Conservation (phyloP, 2,113 vertebrate genomes). For the Aegithalos caudatus region DNA sequence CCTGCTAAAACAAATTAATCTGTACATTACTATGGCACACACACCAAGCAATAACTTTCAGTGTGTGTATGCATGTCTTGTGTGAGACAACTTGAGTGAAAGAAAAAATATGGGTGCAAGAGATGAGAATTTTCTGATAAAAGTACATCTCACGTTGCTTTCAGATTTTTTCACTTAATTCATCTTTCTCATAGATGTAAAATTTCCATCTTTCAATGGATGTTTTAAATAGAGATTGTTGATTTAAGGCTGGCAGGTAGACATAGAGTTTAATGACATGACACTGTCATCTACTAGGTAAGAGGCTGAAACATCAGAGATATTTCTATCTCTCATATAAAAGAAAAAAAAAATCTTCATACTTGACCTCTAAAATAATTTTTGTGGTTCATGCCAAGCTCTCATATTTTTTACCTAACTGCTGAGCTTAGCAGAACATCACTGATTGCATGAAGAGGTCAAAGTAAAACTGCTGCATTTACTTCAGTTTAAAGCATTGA, state of each 20-base stretch:
- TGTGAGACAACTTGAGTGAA: neutral
- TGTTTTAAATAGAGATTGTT: neutral
- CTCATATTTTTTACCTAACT: neutral
- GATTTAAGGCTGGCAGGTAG: neutral
- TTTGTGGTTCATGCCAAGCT: neutral
- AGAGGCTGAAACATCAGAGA: neutral
- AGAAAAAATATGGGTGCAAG: neutral
- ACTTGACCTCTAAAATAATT: neutral
- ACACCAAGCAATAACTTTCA: neutral
- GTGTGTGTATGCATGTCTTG: neutral
- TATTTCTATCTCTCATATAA: neutral
- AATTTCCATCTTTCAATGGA: neutral
- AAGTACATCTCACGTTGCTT: neutral
- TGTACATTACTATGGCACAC: neutral
- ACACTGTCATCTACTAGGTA: neutral
- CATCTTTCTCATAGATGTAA: neutral
- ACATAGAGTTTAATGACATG: neutral
- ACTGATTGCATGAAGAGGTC: neutral
- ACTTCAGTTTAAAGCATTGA: neutral
- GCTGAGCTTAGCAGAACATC: slow-evolving; percentile 19
- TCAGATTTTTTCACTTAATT: neutral
- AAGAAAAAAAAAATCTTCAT: neutral
- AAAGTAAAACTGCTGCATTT: neutral
- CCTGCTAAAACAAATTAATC: neutral
- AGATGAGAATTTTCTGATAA: neutral